Conservation (phyloP, 1,140 invertebrate species). For the Camponotus pennsylvanicus region DNA sequence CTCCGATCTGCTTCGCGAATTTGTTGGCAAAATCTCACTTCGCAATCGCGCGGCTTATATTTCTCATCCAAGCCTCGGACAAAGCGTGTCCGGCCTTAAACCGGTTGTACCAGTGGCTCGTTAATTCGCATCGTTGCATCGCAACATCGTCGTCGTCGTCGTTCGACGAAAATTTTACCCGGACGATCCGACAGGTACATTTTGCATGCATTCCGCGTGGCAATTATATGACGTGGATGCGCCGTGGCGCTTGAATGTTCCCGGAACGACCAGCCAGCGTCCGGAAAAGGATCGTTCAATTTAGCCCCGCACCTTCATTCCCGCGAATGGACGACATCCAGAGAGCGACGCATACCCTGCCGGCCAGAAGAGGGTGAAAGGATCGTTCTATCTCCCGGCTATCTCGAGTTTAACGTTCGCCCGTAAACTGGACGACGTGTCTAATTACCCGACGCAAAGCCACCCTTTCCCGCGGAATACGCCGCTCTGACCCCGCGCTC, state of each 20-base stretch:
- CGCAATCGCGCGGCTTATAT: conserved; percentile 45
- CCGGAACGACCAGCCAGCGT: conserved; percentile 22
- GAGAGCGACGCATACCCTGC: conserved; percentile 24
- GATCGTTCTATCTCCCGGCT: conserved; percentile 59
- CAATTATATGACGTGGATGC: conserved; percentile 60
- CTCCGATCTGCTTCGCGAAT: conserved; percentile 31
- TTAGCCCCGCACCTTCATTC: conserved; percentile 61
- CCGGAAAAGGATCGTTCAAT: conserved; percentile 70
- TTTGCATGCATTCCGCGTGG: conserved; percentile 65
- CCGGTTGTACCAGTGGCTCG: conserved; percentile 48
- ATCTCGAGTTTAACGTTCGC: conserved; percentile 75
- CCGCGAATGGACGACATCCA: conserved; percentile 51
- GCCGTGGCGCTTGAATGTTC: conserved; percentile 58
- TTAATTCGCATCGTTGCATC: conserved; percentile 56
- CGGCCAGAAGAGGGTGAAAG: conserved; percentile 58
- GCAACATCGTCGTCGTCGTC: not conserved
- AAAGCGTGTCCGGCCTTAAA: conserved; percentile 21
- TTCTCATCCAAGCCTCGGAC: conserved; percentile 10
- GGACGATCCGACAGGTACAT: conserved; percentile 51
- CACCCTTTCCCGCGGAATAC: conserved; percentile 19
- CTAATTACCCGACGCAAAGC: conserved; percentile 78
- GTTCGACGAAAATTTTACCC: conserved; percentile 49
- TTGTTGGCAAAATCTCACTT: conserved; percentile 30
- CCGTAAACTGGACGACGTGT: conserved; percentile 78
- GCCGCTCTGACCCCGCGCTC: conserved; percentile 17